Conservation (phyloP, 2,888 invertebrate genomes). For the Harpalus rubripes region DNA sequence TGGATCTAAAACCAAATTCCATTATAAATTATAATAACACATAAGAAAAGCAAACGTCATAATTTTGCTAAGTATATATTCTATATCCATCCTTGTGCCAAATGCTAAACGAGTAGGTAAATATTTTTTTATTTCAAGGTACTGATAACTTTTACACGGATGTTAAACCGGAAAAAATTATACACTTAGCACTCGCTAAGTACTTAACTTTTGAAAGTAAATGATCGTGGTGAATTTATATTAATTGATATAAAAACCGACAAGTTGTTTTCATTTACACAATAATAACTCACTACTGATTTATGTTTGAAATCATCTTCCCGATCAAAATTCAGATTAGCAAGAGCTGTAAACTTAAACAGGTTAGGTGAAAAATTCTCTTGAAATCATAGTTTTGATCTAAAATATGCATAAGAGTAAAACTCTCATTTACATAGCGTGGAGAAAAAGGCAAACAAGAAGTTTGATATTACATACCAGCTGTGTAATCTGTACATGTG, state of each 20-base stretch:
- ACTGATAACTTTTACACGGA: constrained; percentile 19
- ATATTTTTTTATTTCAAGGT: constrained; percentile 33
- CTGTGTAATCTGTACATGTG: not conserved
- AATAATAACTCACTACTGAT: not conserved
- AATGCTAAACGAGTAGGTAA: not conserved
- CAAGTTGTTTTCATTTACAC: not conserved
- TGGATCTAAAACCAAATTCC: too few relatives aligned
- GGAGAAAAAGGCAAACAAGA: constrained; percentile 16
- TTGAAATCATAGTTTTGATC: constrained; percentile 17
- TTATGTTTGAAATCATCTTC: not conserved
- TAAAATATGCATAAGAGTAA: constrained; percentile 23
- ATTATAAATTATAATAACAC: not conserved
- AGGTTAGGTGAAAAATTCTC: constrained; percentile 38
- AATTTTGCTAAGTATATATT: not conserved
- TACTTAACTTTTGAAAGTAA: constrained; percentile 33
- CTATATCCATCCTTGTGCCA: not conserved
- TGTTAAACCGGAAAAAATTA: constrained; percentile 22
- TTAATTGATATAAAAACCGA: constrained; percentile 5
- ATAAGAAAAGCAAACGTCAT: not conserved
- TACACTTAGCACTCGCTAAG: not conserved
- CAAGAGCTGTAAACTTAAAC: constrained; percentile 21
- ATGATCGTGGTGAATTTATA: constrained; percentile 6
- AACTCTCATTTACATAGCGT: constrained; percentile 30
- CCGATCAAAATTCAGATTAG: not conserved
- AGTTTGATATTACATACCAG: not conserved